Evolutionary conservation across 2,113 vertebrate genomes (phyloP), one percentile per base, ranked within the genome.

Genomic region (Phoxinus phoxinus): DNA sequence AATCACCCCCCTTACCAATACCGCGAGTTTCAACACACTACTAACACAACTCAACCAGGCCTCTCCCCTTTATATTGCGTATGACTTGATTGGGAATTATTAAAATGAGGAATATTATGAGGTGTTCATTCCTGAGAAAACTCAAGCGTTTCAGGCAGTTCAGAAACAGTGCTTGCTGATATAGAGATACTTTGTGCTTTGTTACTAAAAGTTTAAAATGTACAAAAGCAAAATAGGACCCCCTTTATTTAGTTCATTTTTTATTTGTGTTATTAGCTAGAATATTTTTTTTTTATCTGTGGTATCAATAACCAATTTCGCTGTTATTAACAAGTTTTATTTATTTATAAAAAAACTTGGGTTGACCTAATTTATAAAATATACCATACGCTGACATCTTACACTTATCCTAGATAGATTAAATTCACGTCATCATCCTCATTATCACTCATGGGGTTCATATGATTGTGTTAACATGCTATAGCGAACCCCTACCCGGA

Each of bases 401-500:
- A 65, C 30, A 19, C 21, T 32, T 27, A 19, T 53, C 32, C 32
- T 46, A 12, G 3, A 4, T 10, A 6, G 15, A 44, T 78, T 61
- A 13, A 30, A 41, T 41, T 72, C 46, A 19, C 21, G 6, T 25
- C 11, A 46, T 80, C 25, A 7, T 61, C 21, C 11, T 25, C 19
- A 46, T 80, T 44, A 7, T 61, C 27, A 35, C 53, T 27, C 1
- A 21, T 23, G 19, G 7, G 32, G 21, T 15, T n/a, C 32, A 5
- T n/a, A 23, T 83, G 41, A 48, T 6, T 23, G 25, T 85, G 32
- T 82, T 81, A 44, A 17, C 23, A 44, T 56, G 5, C 37, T 1
- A 11, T 91, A 99, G 98, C 97, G 51, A 99, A 99, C 79, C 98
- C 98, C 0, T 99, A 99, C 89, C 97, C 98, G 4, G 98, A 99